A percentile compares a stretch with the other conserved stretches of the same genome.
phyloP scores from a whole-genome alignment of 2,888 invertebrate species.

The Lepas anatifera region DNA sequence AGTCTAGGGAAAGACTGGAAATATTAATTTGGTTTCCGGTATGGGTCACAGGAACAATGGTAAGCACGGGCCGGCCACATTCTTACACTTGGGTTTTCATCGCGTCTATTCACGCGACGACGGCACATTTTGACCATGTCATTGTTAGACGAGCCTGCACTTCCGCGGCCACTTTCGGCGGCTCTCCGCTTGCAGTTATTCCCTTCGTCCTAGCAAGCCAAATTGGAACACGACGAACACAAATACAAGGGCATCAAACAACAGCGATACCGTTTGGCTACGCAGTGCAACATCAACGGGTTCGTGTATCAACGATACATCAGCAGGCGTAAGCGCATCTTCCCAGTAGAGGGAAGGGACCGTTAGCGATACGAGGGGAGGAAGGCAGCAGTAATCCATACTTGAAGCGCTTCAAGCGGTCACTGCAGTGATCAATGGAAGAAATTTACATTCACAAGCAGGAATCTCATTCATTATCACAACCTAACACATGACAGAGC shows the following conservation, averaged over 20 bases:
- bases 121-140: background rate
- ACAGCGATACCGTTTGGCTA: too few relatives aligned
- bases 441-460: background rate
- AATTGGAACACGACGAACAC: too few relatives aligned
- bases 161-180: too few relatives aligned
- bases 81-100: background rate
- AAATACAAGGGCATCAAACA: too few relatives aligned
- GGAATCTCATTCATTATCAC: slow-evolving; percentile 8
- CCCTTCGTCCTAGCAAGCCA: background rate
- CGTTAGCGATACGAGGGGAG: background rate
- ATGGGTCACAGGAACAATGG: background rate
- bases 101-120: background rate
- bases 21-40: slow-evolving; percentile 5
- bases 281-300: background rate
- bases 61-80: background rate
- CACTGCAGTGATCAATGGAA: background rate
- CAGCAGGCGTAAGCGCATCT: background rate
- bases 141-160: background rate
- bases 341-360: background rate
- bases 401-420: background rate
- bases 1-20: slow-evolving; percentile 10
- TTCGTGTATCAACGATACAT: background rate
- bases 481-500: background rate
- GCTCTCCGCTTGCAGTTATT: background rate
- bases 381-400: background rate